Evolutionary conservation across 30 jellyfish, hydroid and myxozoan genomes (phyloP).

Genomic region (Hydra vulgaris): DNA sequence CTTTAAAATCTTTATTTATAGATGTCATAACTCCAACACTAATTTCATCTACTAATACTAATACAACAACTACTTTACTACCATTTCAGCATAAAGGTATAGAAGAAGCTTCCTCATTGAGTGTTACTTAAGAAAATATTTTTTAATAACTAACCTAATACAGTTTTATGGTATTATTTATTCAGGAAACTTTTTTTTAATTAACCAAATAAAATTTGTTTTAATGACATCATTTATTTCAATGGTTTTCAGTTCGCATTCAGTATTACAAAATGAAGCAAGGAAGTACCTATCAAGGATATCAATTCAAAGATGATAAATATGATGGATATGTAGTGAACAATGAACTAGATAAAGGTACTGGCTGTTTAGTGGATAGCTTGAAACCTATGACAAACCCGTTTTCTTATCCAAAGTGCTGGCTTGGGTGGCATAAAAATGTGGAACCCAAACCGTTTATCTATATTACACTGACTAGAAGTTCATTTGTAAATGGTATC

Average conservation of each 20-base stretch:
- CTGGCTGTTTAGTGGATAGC: constrained; percentile 25
- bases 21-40: constrained; percentile 17
- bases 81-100: background rate
- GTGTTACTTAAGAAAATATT: background rate
- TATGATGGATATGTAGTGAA: background rate
- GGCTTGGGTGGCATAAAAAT: constrained; percentile 27
- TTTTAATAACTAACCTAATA: no score
- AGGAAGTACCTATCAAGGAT: background rate
- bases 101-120: background rate
- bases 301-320: background rate
- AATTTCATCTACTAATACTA: constrained; percentile 16
- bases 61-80: background rate
- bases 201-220: background rate
- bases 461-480: constrained; percentile 2
- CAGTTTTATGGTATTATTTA: no score
- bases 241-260: constrained; percentile 11
- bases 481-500: constrained; percentile 6
- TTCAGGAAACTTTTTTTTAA: no score
- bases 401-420: background rate
- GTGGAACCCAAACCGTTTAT: background rate
- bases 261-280: constrained; percentile 4
- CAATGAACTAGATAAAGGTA: background rate
- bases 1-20: background rate
- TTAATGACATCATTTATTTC: no score
- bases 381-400: constrained; percentile 4